Evolutionary conservation across 2,797 vertebrate species (phyloP), one percentile per base, ranked within the genome.

Genomic region (Scarus forsteni): DNA sequence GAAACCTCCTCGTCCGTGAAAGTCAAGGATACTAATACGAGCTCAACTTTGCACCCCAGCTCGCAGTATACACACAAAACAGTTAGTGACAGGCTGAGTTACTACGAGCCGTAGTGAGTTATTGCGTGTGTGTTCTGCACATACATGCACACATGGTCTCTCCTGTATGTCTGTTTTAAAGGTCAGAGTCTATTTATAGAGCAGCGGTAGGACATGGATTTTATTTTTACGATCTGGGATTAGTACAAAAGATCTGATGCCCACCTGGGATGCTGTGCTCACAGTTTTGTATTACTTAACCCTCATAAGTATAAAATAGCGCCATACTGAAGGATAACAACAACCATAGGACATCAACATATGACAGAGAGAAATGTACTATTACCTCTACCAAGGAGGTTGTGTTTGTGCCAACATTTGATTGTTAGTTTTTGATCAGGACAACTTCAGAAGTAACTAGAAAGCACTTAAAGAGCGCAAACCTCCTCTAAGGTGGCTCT

Each of bases 1-100:
- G 89, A 91, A 87, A 82, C 81, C 84, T 65, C 55, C 66, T 3
- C 42, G 68, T 43, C 77, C 35, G 77, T 79, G 70, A 88, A 84
- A 85, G 81, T 86, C 83, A 83, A 88, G 81, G 84, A 83, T 73
- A 83, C 81, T 79, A 75, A 85, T 76, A 85, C 27, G 49, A 82
- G 84, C 66, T 81, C 64, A 52, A 67, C 70, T 69, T 74, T 63
- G 66, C 78, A 50, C 60, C 65, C 62, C 15, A 48, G 55, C 57
- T 52, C 75, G 14, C 64, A 36, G 58, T 86, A 68, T 65, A 42
- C 66, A 71, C 65, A 70, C 72, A 58, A 69, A 76, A 38, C 66
- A 49, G 49, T 49, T 56, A 71, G 70, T 74, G 66, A 73, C 73
- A 70, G 40, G 63, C 64, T 54, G 64, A 77, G 65, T 67, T 75